Evolutionary conservation across 2,113 vertebrate genomes (phyloP).

Genomic region (Maccullochella peelii): DNA sequence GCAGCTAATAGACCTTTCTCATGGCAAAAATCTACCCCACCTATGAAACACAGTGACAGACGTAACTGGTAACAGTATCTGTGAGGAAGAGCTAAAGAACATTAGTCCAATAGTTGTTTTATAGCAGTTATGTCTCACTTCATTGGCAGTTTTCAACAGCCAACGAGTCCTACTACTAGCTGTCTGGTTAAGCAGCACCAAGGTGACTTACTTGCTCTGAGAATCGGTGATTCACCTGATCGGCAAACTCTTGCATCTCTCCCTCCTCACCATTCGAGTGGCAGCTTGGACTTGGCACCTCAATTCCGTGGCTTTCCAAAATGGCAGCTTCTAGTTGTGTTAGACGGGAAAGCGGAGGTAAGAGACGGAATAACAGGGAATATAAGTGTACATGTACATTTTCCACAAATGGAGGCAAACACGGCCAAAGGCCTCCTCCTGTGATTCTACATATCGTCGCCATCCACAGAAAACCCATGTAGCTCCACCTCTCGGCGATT

Average conservation of each 20-base stretch:
- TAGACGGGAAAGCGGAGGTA: neutral
- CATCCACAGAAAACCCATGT: neutral
- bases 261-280: slow-evolving; percentile 87
- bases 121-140: neutral
- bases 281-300: slow-evolving; percentile 87
- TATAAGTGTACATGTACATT: neutral
- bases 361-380: neutral
- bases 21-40: neutral
- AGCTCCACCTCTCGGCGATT: neutral
- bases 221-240: slow-evolving; percentile 83
- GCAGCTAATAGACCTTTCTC: neutral
- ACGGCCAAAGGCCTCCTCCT: neutral
- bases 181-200: neutral
- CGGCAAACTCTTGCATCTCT: slow-evolving; percentile 84
- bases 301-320: slow-evolving; percentile 88
- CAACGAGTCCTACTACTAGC: no score
- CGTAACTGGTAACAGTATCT: neutral
- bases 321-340: slow-evolving; percentile 86
- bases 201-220: slow-evolving; percentile 71
- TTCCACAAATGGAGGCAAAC: neutral
- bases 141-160: neutral
- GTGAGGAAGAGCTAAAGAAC: neutral
- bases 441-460: no score
- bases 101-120: neutral
- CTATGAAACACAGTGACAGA: neutral